These are phyloP conservation scores for Lophotriccus pileatus DNA, from an alignment of 2,797 vertebrate genomes.

Conservation along the genomic window DNA sequence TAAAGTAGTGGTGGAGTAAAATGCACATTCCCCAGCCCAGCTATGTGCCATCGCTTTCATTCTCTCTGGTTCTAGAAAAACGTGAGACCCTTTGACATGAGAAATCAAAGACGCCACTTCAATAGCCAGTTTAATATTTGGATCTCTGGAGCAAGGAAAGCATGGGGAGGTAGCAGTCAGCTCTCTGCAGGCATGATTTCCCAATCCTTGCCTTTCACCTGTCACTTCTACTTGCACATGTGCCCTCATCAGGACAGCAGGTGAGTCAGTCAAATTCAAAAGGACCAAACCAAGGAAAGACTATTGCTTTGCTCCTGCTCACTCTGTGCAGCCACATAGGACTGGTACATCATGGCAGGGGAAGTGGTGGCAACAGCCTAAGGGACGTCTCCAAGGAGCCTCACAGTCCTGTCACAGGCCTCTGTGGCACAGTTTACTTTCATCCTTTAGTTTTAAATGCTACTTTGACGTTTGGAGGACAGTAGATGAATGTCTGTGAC, in stretches of 20 bases:
- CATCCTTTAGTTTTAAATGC: not conserved
- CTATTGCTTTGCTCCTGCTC: not conserved
- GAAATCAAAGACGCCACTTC: not conserved
- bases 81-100: not conserved
- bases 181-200: not conserved
- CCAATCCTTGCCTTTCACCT: not conserved
- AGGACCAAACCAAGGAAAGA: not conserved
- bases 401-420: not conserved
- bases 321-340: rapidly evolving
- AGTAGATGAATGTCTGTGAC: not conserved
- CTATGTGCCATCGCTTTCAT: not conserved
- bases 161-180: not conserved
- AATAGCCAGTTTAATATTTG: not conserved
- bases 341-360: not conserved
- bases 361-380: not conserved
- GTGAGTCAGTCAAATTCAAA: not conserved
- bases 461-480: not conserved
- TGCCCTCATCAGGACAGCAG: not conserved
- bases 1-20: not conserved
- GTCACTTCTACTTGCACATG: not conserved
- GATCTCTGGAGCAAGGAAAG: not conserved
- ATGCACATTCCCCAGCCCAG: not conserved
- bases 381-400: not conserved
- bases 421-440: not conserved
- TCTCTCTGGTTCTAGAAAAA: not conserved